Conservation (phyloP, 2,113 vertebrate genomes). For the Corapipo altera region DNA sequence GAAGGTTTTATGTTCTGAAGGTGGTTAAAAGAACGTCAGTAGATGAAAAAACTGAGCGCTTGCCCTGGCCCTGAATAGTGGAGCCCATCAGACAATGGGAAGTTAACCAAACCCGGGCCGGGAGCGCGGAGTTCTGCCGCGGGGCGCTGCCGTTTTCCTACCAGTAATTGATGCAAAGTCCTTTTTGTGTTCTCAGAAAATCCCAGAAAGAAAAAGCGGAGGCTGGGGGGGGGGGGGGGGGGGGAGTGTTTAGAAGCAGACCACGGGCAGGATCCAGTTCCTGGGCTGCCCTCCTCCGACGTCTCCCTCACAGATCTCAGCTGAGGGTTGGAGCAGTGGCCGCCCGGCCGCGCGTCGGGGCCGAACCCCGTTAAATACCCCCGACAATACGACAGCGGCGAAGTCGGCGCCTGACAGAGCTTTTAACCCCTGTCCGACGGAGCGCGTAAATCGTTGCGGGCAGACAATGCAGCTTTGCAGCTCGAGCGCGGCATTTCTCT, state of each 20-base stretch:
- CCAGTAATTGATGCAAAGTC: slow-evolving; percentile 58
- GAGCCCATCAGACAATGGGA: slow-evolving; percentile 17
- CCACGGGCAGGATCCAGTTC: background rate
- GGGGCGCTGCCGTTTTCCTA: background rate
- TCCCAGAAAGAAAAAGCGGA: background rate
- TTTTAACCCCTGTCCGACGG: slow-evolving; percentile 27
- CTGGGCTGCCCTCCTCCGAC: background rate
- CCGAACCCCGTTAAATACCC: background rate
- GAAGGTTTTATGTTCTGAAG: background rate
- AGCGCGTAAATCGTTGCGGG: background rate
- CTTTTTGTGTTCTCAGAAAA: slow-evolving; percentile 49
- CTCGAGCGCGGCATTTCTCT: background rate
- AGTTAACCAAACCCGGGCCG: slow-evolving; percentile 30
- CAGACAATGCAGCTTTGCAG: background rate
- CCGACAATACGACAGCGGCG: rapidly evolving
- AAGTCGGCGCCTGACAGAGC: background rate
- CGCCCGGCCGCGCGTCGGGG: background rate
- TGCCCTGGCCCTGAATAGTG: background rate
- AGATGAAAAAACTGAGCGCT: background rate
- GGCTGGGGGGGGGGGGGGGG: background rate
- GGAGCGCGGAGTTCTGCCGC: background rate
- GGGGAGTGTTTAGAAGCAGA: too few relatives aligned
- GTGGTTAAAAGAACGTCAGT: background rate
- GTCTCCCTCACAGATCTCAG: background rate
- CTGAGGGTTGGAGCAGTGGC: background rate